Percentiles rank a stretch among this genome's conserved stretches.
Evolutionary conservation across 2,797 vertebrate genomes (phyloP).

Genomic region (Poeciliopsis presidionis): DNA sequence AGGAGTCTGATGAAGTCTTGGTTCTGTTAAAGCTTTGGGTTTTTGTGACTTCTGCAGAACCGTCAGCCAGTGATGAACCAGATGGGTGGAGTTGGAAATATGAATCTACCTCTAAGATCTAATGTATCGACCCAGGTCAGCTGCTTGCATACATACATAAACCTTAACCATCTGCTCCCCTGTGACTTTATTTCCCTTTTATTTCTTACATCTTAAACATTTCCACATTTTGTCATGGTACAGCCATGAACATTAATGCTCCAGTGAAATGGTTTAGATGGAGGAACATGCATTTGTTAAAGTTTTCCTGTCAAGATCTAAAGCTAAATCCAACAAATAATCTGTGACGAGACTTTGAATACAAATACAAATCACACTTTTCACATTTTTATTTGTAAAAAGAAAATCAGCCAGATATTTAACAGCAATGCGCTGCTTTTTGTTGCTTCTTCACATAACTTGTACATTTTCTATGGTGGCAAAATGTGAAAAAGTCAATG

Average conservation of each 20-base stretch:
- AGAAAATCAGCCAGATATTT: background rate
- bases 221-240: background rate
- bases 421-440: background rate
- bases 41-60: slow-evolving; percentile 78
- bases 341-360: background rate
- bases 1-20: background rate
- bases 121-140: slow-evolving; percentile 92
- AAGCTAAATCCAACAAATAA: background rate
- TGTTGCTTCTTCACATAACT: background rate
- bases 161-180: background rate
- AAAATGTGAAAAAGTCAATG: background rate
- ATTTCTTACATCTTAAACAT: background rate
- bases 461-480: background rate
- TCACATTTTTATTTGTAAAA: background rate
- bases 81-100: slow-evolving; percentile 90
- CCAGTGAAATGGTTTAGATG: background rate
- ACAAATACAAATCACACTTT: background rate
- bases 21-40: background rate
- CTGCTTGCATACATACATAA: background rate
- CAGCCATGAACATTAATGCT: background rate
- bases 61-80: slow-evolving; percentile 95
- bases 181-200: background rate
- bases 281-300: background rate
- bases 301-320: background rate
- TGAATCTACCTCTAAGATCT: slow-evolving; percentile 95